These are phyloP conservation scores for Lampropteryx suffumata DNA, from an alignment of 2,888 invertebrate genomes.

Conservation along the genomic window DNA sequence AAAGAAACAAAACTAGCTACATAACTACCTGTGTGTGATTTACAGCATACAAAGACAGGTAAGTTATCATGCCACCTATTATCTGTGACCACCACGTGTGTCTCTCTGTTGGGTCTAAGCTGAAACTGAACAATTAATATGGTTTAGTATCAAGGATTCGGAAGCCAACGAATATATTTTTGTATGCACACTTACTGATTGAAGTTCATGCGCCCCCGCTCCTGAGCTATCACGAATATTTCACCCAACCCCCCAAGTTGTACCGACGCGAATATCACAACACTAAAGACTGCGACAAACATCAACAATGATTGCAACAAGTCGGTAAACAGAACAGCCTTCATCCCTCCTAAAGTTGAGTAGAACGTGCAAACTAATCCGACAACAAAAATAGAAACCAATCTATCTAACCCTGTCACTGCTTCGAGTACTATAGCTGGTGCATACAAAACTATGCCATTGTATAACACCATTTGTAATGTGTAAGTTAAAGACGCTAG, in stretches of 20 bases:
- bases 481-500: conserved; percentile 93
- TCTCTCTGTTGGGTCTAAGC: conserved; percentile 90
- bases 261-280: conserved; percentile 88
- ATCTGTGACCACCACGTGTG: conserved; percentile 92
- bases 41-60: conserved; percentile 91
- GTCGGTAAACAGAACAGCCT: conserved; percentile 94
- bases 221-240: conserved; percentile 87
- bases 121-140: conserved; percentile 82
- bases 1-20: not conserved
- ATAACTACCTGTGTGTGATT: conserved; percentile 89
- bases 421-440: conserved; percentile 95
- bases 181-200: conserved; percentile 82
- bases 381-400: conserved; percentile 88
- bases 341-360: conserved; percentile 94
- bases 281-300: conserved; percentile 91
- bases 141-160: not conserved
- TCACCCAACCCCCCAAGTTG: conserved; percentile 86
- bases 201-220: conserved; percentile 88
- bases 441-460: conserved; percentile 96
- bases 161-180: not conserved
- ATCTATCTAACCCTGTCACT: conserved; percentile 89
- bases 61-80: conserved; percentile 92
- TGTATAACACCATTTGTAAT: conserved; percentile 94
- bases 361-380: conserved; percentile 93
- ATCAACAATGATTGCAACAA: conserved; percentile 92